Base-by-base conservation (phyloP, 2,113 vertebrate genomes). In the Corythaeola cristata region DNA sequence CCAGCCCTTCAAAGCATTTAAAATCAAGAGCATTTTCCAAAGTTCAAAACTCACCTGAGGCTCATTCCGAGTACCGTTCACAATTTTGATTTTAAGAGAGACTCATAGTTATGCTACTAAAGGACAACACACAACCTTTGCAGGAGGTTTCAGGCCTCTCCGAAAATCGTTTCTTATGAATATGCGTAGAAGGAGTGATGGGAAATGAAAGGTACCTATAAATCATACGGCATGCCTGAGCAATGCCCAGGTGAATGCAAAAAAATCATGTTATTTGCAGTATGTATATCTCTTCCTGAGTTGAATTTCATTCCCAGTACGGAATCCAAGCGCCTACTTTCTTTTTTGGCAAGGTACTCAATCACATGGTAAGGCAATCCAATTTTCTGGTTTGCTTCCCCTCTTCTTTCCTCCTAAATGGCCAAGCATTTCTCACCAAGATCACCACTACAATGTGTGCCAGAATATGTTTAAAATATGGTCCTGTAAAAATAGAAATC, bases 211-310 rank as follows among this genome's bases (percentile, higher is more conserved):
- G 85, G 96, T 97, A 97, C 91, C 96, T 96, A 92, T 90, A 94
- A 96, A 93, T 93, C 85, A 92, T 69, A 97, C 50, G 89, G 92
- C 97, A 98, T 97, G 97, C 96, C 98, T 96, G 68, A 98, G 93
- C 52, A 20, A 93, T 97, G 94, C 94, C 90, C 84, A 96, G 96
- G 95, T 96, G 84, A 97, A 95, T 87, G 91, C 92, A 91, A 97
- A 97, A 93, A 82, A 93, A 60, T 81, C 66, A 81, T 85, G 87
- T 97, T 96, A 96, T 93, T 96, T 96, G 95, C 32, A 85, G 75
- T 96, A 97, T 85, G 91, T 82, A 60, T 96, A 96, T 98, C 97
- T 98, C 97, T 98, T 98, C 98, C 98, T 98, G 98, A 98, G 98
- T 97, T 98, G 96, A 98, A 95, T 85, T 98, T 98, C 96, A 94